Percentiles rank a stretch among this genome's conserved stretches.
Evolutionary conservation across 2,113 vertebrate species (phyloP).

Genomic region (Sander vitreus): DNA sequence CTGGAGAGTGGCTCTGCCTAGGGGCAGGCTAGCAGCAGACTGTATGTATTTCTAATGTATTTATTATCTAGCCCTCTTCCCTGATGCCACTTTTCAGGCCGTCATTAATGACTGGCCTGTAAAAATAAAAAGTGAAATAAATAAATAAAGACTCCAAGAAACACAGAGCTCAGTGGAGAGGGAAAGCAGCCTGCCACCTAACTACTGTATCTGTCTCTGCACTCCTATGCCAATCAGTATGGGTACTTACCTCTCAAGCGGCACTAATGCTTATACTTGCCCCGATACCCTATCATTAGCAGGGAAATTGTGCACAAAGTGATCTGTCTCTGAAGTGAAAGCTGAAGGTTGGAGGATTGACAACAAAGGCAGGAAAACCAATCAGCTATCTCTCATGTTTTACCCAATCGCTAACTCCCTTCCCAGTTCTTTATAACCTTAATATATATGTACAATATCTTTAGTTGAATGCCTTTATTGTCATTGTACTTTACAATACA

Average conservation of each 20-base stretch:
- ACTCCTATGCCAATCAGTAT: constrained; percentile 44
- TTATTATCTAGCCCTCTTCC: no score
- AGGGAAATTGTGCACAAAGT: constrained; percentile 70
- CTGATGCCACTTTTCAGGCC: no score
- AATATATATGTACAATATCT: neutral
- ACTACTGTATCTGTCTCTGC: constrained; percentile 44
- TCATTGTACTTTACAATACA: no score
- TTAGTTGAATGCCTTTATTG: no score
- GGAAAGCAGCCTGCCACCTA: constrained; percentile 22
- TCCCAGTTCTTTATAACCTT: neutral
- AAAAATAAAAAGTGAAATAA: no score
- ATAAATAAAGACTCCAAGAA: neutral
- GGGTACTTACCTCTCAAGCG: constrained; percentile 50
- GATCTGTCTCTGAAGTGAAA: constrained; percentile 54
- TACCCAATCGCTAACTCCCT: neutral
- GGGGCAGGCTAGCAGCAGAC: constrained; percentile 44
- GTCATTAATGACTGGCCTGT: no score
- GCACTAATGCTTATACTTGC: constrained; percentile 49
- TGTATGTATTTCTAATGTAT: neutral
- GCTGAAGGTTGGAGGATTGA: constrained; percentile 51
- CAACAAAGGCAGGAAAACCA: constrained; percentile 46
- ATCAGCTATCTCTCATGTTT: constrained; percentile 14
- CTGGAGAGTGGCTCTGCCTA: constrained; percentile 34
- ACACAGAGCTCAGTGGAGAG: constrained; percentile 32
- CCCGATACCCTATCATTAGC: constrained; percentile 63